Conservation (phyloP, 92 coral and sea anemone species). For the Porites cylindrica region DNA sequence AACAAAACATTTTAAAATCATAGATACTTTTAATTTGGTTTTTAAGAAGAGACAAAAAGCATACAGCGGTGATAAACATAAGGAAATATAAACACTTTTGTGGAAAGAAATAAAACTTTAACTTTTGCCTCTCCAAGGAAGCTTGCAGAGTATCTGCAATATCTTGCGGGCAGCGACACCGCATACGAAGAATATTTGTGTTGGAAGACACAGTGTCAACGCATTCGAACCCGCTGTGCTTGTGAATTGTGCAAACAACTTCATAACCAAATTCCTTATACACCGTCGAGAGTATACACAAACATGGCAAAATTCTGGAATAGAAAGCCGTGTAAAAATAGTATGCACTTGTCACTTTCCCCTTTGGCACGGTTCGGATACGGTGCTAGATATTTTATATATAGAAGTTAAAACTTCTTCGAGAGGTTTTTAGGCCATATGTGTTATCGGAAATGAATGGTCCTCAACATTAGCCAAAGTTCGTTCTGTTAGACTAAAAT, state of each 20-base stretch:
- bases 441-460: no score
- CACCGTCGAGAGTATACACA: constrained; percentile 48
- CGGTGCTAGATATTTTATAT: no score
- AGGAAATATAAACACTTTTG: no score
- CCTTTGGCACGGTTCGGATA: neutral
- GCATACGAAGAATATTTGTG: constrained; percentile 69
- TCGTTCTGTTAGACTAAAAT: no score
- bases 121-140: constrained; percentile 56
- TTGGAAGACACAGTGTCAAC: constrained; percentile 58
- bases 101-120: no score
- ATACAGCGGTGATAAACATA: no score
- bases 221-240: constrained; percentile 66
- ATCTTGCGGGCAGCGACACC: constrained; percentile 71
- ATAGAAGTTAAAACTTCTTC: no score
- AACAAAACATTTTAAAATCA: no score
- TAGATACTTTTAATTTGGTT: no score
- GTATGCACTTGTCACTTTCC: neutral
- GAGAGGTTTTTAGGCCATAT: no score
- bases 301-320: constrained; percentile 66
- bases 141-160: constrained; percentile 63
- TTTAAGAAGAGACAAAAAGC: no score
- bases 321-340: constrained; percentile 49
- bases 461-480: no score
- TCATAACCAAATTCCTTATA: constrained; percentile 53
- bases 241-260: constrained; percentile 78